Evolutionary conservation across 2,888 invertebrate species (phyloP).

Genomic region (Busseola fusca): DNA sequence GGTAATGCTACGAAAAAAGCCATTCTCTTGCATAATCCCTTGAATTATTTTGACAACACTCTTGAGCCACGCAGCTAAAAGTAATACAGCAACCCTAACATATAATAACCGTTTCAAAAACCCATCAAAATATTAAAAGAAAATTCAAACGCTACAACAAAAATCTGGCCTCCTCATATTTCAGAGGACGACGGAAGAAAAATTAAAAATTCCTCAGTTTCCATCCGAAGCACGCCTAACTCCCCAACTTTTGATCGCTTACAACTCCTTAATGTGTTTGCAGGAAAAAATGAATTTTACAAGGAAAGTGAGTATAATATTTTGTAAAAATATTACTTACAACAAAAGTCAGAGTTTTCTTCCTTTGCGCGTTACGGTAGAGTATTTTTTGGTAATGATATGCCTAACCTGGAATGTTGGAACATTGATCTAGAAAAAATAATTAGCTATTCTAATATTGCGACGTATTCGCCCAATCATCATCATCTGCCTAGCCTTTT

Average conservation of each 20-base stretch:
- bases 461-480: too few relatives aligned
- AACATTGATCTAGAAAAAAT: background rate
- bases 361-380: background rate
- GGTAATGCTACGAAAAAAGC: background rate
- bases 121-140: conserved; percentile 16
- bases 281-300: conserved; percentile 30
- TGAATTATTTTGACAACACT: background rate
- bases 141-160: conserved; percentile 26
- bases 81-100: background rate
- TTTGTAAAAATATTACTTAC: conserved; percentile 27
- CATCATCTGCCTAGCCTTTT: too few relatives aligned
- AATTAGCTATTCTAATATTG: too few relatives aligned
- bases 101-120: conserved; percentile 1
- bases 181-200: conserved; percentile 22
- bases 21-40: background rate
- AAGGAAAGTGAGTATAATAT: conserved; percentile 29
- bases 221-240: conserved; percentile 21
- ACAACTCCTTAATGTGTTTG: conserved; percentile 54
- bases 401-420: conserved; percentile 5
- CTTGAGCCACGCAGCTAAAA: background rate
- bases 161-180: conserved; percentile 17
- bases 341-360: background rate
- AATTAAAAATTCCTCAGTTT: conserved; percentile 56
- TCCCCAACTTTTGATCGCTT: conserved; percentile 52
- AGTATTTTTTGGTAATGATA: conserved; percentile 11